These are phyloP conservation scores for Prionailurus viverrinus DNA, from an alignment of 2,113 vertebrate species.

Conservation along the genomic window DNA sequence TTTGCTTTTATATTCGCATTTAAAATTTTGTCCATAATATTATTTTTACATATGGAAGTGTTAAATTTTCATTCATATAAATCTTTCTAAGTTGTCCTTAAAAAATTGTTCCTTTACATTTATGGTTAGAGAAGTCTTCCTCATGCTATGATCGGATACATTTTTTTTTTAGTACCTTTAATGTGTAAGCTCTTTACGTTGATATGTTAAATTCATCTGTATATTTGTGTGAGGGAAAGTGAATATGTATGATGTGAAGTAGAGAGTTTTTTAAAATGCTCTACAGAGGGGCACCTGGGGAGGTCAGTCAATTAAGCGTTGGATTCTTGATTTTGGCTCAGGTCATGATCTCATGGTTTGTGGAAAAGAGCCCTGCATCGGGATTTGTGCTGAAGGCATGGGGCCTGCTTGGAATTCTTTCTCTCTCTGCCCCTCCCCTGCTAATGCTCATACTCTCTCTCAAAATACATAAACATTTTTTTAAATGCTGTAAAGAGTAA, in stretches of 20 bases:
- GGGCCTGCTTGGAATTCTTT: not conserved
- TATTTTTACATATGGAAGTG: not conserved
- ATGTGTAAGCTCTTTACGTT: not conserved
- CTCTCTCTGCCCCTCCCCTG: not conserved
- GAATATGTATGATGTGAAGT: not conserved
- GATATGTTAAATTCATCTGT: not conserved
- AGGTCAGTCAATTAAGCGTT: not conserved
- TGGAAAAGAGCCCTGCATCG: not conserved
- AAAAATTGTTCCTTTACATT: not conserved
- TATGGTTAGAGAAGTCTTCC: not conserved
- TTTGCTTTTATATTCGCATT: not conserved
- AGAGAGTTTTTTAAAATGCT: not conserved
- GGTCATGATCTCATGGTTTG: not conserved
- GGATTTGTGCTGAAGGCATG: not conserved
- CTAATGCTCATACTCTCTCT: not conserved
- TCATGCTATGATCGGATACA: not conserved
- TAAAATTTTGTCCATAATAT: not conserved
- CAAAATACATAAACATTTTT: not conserved
- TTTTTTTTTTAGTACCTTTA: not conserved
- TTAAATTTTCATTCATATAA: not conserved
- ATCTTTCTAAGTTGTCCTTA: not conserved
- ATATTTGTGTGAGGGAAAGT: not conserved
- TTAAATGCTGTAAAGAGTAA: not conserved
- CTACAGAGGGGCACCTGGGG: not conserved
- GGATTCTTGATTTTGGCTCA: not conserved